These are phyloP conservation scores for Cryptotermes secundus DNA, from an alignment of 1,140 invertebrate species.

Conservation along the genomic window DNA sequence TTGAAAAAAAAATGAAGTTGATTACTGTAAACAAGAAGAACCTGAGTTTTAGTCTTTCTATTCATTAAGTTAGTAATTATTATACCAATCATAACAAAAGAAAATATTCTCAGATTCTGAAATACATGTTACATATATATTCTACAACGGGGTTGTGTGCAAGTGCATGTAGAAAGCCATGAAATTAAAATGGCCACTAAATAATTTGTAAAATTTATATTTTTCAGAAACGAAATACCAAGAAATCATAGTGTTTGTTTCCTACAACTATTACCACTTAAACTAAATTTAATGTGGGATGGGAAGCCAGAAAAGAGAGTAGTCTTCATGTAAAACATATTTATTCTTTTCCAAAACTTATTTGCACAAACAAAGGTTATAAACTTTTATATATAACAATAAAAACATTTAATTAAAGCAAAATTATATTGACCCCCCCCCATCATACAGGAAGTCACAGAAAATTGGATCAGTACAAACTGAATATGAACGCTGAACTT, in stretches of 20 bases:
- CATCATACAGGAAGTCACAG: too few species aligned
- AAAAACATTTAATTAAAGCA: neutral
- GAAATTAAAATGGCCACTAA: neutral
- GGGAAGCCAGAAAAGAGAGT: neutral
- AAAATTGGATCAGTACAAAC: too few species aligned
- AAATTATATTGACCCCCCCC: too few species aligned
- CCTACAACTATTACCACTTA: neutral
- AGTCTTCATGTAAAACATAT: slow-evolving; percentile 11
- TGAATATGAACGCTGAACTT: too few species aligned
- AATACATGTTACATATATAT: neutral
- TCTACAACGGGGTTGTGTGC: neutral
- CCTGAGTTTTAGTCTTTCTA: neutral
- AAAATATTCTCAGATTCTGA: neutral
- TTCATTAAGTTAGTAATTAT: neutral
- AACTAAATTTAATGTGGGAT: neutral
- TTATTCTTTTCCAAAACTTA: slow-evolving; percentile 23
- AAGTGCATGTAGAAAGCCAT: neutral
- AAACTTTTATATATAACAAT: neutral
- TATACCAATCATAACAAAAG: neutral
- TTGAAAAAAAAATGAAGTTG: too few species aligned
- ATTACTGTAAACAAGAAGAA: too few species aligned
- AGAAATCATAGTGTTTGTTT: neutral
- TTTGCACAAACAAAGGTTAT: neutral
- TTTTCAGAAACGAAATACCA: too few species aligned
- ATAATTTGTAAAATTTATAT: neutral